phyloP scores from a whole-genome alignment of 2,888 invertebrate species.

The Aleiodes leptofemur region DNA sequence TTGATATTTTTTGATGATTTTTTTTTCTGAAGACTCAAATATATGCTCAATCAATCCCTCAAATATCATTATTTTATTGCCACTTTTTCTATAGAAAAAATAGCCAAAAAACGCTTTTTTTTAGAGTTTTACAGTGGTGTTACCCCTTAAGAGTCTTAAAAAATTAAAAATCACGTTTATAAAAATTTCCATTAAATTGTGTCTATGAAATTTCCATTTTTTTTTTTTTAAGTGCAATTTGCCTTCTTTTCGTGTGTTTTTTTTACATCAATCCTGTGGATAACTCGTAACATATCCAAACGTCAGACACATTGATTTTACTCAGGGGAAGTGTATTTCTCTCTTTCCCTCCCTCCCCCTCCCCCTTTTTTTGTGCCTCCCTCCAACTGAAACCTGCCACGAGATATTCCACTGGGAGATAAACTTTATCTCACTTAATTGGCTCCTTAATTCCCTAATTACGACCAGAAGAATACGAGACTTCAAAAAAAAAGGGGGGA shows the following conservation, averaged over 20 bases:
- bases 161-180: too few species aligned
- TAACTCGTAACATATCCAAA: slow-evolving; percentile 4
- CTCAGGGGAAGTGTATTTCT: slow-evolving; percentile 19
- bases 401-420: slow-evolving; percentile 33
- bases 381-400: slow-evolving; percentile 1
- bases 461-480: slow-evolving; percentile 34
- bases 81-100: too few species aligned
- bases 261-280: background rate
- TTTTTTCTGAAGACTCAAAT: too few species aligned
- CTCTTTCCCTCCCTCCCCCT: slow-evolving; percentile 13
- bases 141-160: too few species aligned
- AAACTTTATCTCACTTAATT: slow-evolving; percentile 49
- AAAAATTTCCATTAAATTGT: too few species aligned
- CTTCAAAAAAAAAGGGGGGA: background rate
- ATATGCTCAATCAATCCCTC: too few species aligned
- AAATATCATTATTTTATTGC: too few species aligned
- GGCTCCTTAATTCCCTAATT: slow-evolving; percentile 52
- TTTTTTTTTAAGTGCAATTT: background rate
- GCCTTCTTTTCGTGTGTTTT: background rate
- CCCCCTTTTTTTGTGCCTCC: background rate
- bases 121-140: too few species aligned
- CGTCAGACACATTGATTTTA: slow-evolving; percentile 26
- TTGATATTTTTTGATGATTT: too few species aligned
- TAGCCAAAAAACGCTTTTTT: too few species aligned
- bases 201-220: too few species aligned